Evolutionary conservation across 1,140 invertebrate species (phyloP), one percentile per base, ranked within the genome.

Genomic region (Plodia interpunctella): DNA sequence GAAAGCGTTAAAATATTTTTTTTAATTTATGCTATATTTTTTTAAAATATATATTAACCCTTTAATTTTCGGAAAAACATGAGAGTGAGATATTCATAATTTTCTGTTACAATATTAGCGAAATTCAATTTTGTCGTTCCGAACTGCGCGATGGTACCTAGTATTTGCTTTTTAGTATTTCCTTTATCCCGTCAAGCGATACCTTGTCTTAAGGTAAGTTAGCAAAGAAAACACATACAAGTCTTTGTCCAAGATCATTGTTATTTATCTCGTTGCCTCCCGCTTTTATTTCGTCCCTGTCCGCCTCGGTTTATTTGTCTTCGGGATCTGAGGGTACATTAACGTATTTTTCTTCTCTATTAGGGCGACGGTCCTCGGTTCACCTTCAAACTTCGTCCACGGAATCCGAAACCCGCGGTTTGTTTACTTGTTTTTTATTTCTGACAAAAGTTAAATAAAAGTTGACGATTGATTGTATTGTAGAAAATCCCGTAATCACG

Each of bases 311-410:
- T 87, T 89, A 85, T 89, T 87, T 89, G 79, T 87, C 82, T 89
- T 89, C 65, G 72, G 80, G 83, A 85, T 87, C 78, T 80, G 75
- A 80, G 83, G 78, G 83, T 87, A 87, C 79, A 89, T 89, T 87
- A 87, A 83, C 83, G 84, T 89, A 89, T 89, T 89, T 89, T 89
- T 89, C 84, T 89, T 89, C 76, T 85, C 79, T 87, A 87, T 89
- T 89, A 89, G 82, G 77, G 75, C 78, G 79, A 83, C 80, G 74
- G 79, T 84, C 78, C 77, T 68, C 73, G 76, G 72, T 77, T 84
- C 76, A 87, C 83, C 82, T 88, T 79, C 80, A 79, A 89, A 87
- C 76, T 89, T 89, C 85, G 75, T 80, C 72, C 62, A 63, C 72
- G 81, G 75, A 84, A 88, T 78, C 72, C 74, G 76, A 84, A 63